Conservation (phyloP, 2,113 vertebrate species). For the Ammodytes dubius region DNA sequence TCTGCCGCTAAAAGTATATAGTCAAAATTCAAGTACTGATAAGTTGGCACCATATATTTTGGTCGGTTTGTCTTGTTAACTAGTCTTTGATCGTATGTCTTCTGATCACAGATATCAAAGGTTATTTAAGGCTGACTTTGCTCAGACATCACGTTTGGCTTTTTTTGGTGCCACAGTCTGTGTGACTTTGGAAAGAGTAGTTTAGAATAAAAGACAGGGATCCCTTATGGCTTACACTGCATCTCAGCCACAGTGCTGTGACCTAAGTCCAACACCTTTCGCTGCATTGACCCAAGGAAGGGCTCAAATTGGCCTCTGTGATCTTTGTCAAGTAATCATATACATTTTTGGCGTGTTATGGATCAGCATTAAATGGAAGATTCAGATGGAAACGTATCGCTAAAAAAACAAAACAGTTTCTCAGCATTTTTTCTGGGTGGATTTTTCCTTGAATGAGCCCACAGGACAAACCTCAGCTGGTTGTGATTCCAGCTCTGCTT, state of each 20-base stretch:
- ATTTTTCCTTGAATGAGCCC: constrained; percentile 2
- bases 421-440: neutral
- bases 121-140: neutral
- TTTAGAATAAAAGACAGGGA: neutral
- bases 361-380: neutral
- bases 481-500: neutral
- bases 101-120: neutral
- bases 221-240: neutral
- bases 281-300: no score
- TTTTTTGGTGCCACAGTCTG: no score
- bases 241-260: neutral
- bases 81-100: neutral
- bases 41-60: neutral
- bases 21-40: neutral
- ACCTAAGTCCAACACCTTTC: neutral
- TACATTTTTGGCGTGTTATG: neutral
- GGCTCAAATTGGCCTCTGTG: neutral
- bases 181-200: neutral
- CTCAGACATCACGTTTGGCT: neutral
- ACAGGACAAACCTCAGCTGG: neutral
- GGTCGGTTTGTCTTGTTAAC: neutral
- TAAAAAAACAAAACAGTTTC: neutral
- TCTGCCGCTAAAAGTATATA: neutral
- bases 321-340: neutral
- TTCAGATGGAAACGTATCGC: neutral